Conservation (phyloP, 2,113 vertebrate genomes). For the Misgurnus mizolepis region DNA sequence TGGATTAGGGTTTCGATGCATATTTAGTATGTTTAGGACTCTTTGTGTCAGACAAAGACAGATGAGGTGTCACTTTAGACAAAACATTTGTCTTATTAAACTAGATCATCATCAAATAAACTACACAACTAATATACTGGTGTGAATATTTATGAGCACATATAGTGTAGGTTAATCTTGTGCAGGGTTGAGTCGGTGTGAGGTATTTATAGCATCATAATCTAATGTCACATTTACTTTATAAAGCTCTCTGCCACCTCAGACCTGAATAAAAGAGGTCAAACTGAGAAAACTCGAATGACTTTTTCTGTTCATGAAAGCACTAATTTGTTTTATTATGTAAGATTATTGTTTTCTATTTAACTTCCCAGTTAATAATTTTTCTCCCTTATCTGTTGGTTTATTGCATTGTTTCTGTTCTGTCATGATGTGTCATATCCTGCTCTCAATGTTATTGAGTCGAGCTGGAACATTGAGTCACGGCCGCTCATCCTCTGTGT, state of each 20-base stretch:
- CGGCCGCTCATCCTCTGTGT: slow-evolving; percentile 51
- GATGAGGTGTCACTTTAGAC: slow-evolving; percentile 32
- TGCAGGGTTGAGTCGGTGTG: slow-evolving; percentile 36
- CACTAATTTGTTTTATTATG: neutral
- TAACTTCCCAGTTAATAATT: neutral
- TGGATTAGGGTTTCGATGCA: too few species aligned
- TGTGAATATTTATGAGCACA: too few species aligned
- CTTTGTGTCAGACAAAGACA: slow-evolving; percentile 46
- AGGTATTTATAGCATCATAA: slow-evolving; percentile 71
- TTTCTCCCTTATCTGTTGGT: neutral
- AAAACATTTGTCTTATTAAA: neutral
- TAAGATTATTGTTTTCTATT: neutral
- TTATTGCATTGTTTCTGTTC: neutral
- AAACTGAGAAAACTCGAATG: neutral
- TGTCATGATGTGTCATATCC: slow-evolving; percentile 27
- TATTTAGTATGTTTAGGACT: neutral
- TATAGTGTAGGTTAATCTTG: too few species aligned
- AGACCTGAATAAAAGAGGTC: neutral
- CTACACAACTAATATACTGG: too few species aligned
- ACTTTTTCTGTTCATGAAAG: neutral
- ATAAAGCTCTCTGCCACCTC: neutral
- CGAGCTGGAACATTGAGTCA: slow-evolving; percentile 57
- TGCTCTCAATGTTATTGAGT: slow-evolving; percentile 8
- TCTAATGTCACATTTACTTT: slow-evolving; percentile 34
- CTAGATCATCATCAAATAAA: too few species aligned